These are phyloP conservation scores for Chymomyza amoena DNA, from an alignment of 2,888 invertebrate species.

Conservation along the genomic window DNA sequence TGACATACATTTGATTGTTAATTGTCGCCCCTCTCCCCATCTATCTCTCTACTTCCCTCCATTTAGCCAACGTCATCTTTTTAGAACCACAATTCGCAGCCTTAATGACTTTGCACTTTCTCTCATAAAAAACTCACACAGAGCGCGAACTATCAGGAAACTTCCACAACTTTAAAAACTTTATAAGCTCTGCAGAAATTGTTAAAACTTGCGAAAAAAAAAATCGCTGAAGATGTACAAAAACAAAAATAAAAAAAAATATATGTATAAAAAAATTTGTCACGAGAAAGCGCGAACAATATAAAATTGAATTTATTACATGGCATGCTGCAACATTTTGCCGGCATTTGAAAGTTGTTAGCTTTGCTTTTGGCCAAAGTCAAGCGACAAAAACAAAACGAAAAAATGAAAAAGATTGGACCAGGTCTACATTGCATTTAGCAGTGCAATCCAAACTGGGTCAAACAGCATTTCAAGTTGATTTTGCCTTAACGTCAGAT, in stretches of 20 bases:
- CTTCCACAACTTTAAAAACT: conserved; percentile 30
- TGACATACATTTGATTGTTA: conserved; percentile 64
- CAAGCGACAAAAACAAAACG: conserved; percentile 6
- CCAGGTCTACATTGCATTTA: neutral
- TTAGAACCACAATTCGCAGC: neutral
- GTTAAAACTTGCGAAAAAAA: neutral
- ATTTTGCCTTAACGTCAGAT: neutral
- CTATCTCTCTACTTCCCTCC: neutral
- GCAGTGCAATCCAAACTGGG: conserved; percentile 1
- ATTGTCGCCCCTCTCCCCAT: conserved; percentile 6
- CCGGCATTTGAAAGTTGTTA: conserved; percentile 60
- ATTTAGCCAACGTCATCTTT: neutral
- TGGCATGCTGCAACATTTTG: conserved; percentile 5
- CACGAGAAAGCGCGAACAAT: conserved; percentile 65
- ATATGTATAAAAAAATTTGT: conserved; percentile 40
- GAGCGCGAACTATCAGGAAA: conserved; percentile 38
- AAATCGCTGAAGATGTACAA: neutral
- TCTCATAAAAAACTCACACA: conserved; percentile 25
- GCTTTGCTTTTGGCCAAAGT: neutral
- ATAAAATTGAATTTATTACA: conserved; percentile 63
- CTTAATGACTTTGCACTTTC: conserved; percentile 57
- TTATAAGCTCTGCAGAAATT: conserved; percentile 61
- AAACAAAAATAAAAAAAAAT: conserved; percentile 32
- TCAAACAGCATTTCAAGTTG: neutral
- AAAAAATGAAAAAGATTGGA: conserved; percentile 1